These are phyloP conservation scores for Eristalis tenax DNA, from an alignment of 2,888 invertebrate genomes.

Conservation along the genomic window DNA sequence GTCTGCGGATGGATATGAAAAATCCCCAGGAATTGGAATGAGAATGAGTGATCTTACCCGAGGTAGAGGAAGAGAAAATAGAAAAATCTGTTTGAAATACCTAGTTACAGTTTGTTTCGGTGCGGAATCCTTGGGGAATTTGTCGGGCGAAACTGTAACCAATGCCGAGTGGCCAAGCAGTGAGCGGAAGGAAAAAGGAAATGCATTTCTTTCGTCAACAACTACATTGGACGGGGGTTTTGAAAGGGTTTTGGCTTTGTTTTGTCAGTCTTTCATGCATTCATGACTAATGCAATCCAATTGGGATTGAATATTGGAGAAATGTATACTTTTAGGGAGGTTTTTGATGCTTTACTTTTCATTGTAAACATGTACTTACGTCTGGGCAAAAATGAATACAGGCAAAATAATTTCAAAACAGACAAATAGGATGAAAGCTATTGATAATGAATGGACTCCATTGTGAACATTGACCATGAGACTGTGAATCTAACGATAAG, in stretches of 20 bases:
- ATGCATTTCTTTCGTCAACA: conserved; percentile 47
- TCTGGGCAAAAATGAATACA: too few species aligned
- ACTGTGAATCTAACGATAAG: too few species aligned
- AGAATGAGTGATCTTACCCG: neutral
- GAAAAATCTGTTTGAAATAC: conserved; percentile 28
- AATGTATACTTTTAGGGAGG: too few species aligned
- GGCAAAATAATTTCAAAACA: too few species aligned
- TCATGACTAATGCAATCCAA: conserved; percentile 2
- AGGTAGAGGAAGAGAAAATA: neutral
- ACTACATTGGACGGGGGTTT: too few species aligned
- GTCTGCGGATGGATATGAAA: conserved; percentile 2
- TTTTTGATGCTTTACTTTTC: too few species aligned
- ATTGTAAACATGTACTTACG: too few species aligned
- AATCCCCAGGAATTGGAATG: neutral
- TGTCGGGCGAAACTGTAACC: neutral
- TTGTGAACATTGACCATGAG: too few species aligned
- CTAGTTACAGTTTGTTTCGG: conserved; percentile 44
- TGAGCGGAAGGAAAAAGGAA: conserved; percentile 5
- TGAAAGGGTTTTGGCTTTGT: neutral
- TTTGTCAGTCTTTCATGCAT: neutral
- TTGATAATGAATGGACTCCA: too few species aligned
- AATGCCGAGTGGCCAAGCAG: conserved; percentile 40
- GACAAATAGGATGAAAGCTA: too few species aligned
- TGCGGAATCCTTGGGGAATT: conserved; percentile 41
- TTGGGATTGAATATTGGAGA: conserved; percentile 23